These are phyloP conservation scores for Cylindroiulus punctatus DNA, from an alignment of 2,888 invertebrate genomes.

Conservation along the genomic window DNA sequence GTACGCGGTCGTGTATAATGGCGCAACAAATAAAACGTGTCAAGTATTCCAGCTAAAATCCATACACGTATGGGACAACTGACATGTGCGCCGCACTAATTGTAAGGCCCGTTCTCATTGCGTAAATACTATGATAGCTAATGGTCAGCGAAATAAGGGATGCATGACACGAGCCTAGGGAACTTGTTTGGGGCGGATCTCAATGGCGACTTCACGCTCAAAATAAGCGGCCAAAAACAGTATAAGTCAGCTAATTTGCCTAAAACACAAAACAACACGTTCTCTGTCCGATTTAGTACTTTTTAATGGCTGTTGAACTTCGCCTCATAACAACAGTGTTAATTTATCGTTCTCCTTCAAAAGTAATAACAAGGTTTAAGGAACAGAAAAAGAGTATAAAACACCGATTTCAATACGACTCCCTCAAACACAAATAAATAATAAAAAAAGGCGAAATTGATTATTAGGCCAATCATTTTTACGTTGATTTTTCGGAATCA, in stretches of 20 bases:
- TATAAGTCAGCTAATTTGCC: neutral
- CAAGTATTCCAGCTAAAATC: slow-evolving; percentile 21
- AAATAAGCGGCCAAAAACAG: neutral
- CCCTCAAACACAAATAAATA: no score
- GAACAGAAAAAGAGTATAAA: neutral
- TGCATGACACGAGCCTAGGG: slow-evolving; percentile 31
- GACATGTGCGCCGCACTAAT: neutral
- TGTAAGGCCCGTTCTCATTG: neutral
- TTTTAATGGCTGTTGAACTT: no score
- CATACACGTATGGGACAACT: neutral
- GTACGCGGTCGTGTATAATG: neutral
- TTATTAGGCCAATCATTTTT: no score
- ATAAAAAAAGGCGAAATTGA: no score
- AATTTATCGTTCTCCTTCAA: no score
- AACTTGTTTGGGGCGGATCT: neutral
- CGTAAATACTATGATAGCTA: slow-evolving; percentile 30
- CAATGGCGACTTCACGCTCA: neutral
- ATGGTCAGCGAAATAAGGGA: slow-evolving; percentile 45
- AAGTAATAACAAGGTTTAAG: no score
- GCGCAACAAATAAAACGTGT: slow-evolving; percentile 43
- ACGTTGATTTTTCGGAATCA: no score
- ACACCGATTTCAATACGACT: neutral
- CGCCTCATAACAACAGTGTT: no score
- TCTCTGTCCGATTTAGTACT: no score
- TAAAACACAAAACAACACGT: neutral